A percentile compares a stretch with the other conserved stretches of the same genome.
phyloP scores from a whole-genome alignment of 2,888 invertebrate species.

The Archips crataeganus region DNA sequence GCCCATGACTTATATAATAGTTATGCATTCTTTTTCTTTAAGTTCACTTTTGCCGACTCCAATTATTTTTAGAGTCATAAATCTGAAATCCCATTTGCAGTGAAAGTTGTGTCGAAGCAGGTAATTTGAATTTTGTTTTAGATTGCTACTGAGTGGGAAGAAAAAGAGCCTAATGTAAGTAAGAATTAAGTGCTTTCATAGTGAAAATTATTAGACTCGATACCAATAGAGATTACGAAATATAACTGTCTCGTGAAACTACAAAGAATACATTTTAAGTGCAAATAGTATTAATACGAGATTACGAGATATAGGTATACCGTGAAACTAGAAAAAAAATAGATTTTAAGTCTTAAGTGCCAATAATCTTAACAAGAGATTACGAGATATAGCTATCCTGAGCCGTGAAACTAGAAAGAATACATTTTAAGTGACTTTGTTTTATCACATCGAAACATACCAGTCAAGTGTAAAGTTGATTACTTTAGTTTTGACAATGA shows the following conservation, averaged over 20 bases:
- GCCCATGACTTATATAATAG: constrained; percentile 40
- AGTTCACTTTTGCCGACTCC: constrained; percentile 8
- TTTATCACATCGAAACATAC: neutral
- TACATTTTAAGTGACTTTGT: neutral
- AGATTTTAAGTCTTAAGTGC: neutral
- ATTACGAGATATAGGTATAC: neutral
- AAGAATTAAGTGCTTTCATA: neutral
- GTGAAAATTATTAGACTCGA: neutral
- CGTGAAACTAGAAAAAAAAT: neutral
- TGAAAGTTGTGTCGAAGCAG: constrained; percentile 26
- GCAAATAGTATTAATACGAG: neutral
- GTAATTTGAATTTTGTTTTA: constrained; percentile 17
- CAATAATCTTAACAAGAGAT: no score
- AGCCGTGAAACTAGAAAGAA: neutral
- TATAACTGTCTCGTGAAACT: neutral
- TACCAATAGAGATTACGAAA: neutral
- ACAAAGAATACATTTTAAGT: neutral
- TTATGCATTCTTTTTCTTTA: constrained; percentile 27
- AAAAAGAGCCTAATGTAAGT: neutral
- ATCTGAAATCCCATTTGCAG: constrained; percentile 26
- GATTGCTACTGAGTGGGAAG: constrained; percentile 13
- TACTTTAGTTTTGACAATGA: neutral
- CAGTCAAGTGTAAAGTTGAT: no score
- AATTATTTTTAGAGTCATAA: constrained; percentile 18
- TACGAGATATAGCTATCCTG: neutral